phyloP scores from a whole-genome alignment of 1,140 invertebrate species.

The Brachionus rotundiformis region DNA sequence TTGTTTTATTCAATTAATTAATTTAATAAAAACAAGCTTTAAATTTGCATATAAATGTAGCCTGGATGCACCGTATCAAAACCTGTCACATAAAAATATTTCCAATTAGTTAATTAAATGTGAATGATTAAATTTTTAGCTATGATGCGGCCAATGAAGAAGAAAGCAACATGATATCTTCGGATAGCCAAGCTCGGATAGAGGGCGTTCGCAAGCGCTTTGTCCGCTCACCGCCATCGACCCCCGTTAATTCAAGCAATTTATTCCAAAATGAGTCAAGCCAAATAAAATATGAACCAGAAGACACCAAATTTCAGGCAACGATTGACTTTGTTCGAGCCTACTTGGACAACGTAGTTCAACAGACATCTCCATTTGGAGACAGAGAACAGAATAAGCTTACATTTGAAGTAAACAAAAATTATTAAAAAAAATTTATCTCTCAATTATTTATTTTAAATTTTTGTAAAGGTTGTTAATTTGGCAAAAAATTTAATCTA shows the following conservation, averaged over 20 bases:
- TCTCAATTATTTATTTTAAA: conserved; percentile 58
- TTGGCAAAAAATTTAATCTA: conserved; percentile 93
- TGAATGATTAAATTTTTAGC: not conserved
- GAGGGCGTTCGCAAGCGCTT: conserved; percentile 21
- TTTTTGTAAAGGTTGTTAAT: conserved; percentile 88
- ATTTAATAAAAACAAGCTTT: not conserved
- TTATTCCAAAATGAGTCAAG: not conserved
- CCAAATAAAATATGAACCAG: not conserved
- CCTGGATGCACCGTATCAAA: not conserved
- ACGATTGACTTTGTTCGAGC: conserved; percentile 93
- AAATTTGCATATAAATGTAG: not conserved
- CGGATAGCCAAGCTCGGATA: conserved; percentile 16
- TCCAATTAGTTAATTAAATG: too few species aligned
- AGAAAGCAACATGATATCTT: not conserved
- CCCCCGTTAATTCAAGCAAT: conserved; percentile 8
- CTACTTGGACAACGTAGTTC: conserved; percentile 90
- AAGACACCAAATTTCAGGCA: conserved; percentile 77
- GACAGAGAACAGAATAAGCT: conserved; percentile 94
- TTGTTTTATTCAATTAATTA: not conserved
- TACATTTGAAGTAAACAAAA: conserved; percentile 78
- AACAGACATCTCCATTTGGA: conserved; percentile 84
- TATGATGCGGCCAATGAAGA: conserved; percentile 37
- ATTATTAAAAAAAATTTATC: not conserved
- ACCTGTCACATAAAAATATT: not conserved
- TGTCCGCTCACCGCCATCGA: not conserved